Base-by-base conservation (phyloP, 2,888 invertebrate species). In the Iphiclides podalirius region DNA sequence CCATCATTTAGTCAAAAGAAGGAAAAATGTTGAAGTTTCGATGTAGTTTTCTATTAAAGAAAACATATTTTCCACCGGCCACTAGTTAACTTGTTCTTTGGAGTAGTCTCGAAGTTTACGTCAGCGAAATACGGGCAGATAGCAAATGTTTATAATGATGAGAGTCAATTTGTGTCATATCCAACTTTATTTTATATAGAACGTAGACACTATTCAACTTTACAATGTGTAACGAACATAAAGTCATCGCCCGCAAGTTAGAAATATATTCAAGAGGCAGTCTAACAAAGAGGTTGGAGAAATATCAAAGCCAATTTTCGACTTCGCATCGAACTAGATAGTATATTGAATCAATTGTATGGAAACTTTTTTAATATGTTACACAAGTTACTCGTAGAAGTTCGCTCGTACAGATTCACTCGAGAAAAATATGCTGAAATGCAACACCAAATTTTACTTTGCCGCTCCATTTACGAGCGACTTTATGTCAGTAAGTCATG, bases 321-420 rank as follows among this genome's bases (percentile, higher is more conserved):
- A 53, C 51, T 53, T 43, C 17, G 48, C 48, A 51, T 42, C 39
- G 28, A 17, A 36, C 35, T 42, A 36, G 47, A 46, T 33, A 47
- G 35, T 49, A 49, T 50, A 47, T 49, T 50, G 48, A 54, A 49
- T 40, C 36, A 48, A 45, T 51, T 52, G 45, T 36, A 28, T 1
- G 38, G 26, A 53, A 55, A 55, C 52, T 55, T 55, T 53, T 55
- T 50, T 53, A 55, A 55, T 52, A 54, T 50, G 45, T 54, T 54
- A 49, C 50, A 47, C 34, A 49, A 54, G 46, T 55, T 50, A 23
- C 26, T 34, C 41, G 20, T 20, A 20, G 6, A 20, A 20, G 20
- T 20, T 20, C 6, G 20, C 3, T 20, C 20, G 20, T 35, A 44
- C 40, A 46, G 39, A 46, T 54, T 49, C 36, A 49, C 41, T 41